Evolutionary conservation across 2,888 invertebrate genomes (phyloP).

Genomic region (Trichopria drosophilae): DNA sequence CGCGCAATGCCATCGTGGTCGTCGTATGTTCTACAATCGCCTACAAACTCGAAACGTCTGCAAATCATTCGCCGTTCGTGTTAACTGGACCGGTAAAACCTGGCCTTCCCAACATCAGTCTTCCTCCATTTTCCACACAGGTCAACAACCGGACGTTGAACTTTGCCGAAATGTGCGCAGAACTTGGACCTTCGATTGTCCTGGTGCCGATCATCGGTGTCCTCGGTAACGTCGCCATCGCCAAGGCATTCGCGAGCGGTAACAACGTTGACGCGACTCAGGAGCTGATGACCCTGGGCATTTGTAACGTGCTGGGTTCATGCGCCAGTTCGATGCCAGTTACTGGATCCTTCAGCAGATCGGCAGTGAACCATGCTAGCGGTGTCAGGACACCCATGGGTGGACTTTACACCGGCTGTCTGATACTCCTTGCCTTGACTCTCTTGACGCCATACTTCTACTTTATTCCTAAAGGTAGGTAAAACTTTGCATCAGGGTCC

Average conservation of each 20-base stretch:
- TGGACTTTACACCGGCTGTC: constrained; percentile 78
- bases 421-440: constrained; percentile 82
- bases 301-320: constrained; percentile 83
- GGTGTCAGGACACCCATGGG: constrained; percentile 89
- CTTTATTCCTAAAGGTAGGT: constrained; percentile 74
- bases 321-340: constrained; percentile 91
- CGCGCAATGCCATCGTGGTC: constrained; percentile 83
- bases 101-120: constrained; percentile 70
- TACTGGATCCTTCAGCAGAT: constrained; percentile 84
- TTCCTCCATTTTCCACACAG: constrained; percentile 74
- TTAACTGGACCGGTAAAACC: constrained; percentile 75
- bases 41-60: constrained; percentile 63
- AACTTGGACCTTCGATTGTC: constrained; percentile 82
- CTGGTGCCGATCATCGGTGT: constrained; percentile 89
- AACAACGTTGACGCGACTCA: constrained; percentile 86
- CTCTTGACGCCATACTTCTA: constrained; percentile 87
- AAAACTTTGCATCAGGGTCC: constrained; percentile 1
- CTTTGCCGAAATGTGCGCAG: constrained; percentile 73
- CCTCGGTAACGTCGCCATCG: constrained; percentile 92
- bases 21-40: constrained; percentile 72
- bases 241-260: constrained; percentile 87
- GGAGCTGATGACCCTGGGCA: constrained; percentile 82
- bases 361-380: constrained; percentile 94
- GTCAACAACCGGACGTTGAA: constrained; percentile 63
- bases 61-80: constrained; percentile 67